Evolutionary conservation across 2,113 vertebrate genomes (phyloP), one percentile per base, ranked within the genome.

Genomic region (Calypte anna): DNA sequence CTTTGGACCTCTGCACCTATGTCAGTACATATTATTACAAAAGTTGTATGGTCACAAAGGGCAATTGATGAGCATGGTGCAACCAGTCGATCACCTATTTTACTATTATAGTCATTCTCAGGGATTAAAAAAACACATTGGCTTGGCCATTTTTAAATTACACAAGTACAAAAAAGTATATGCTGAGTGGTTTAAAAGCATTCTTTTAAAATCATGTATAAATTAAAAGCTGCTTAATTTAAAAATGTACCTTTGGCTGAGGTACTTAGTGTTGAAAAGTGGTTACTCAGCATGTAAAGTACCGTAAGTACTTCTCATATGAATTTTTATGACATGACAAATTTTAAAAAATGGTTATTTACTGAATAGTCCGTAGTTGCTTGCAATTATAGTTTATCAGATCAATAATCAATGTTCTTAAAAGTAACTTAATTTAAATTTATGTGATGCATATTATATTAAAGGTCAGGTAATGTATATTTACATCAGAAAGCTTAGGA

Each of bases 201-300:
- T 96, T 79, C 53, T 76, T 90, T 82, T 73, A 0, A 31, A 83
- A 94, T 92, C 59, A 88, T 86, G 22, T 86, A 90, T 94, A 95
- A 96, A 91, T 97, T 95, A 97, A 97, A 96, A 93, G 76, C 27
- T 91, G 86, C 81, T 96, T 97, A 96, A 97, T 97, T 97, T 94
- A 91, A 97, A 93, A 97, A 96, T 94, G 78, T 75, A 62, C 91
- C 93, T 96, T 96, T 97, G 93, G 94, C 95, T 88, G 84, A 92
- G 55, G 70, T 24, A 74, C 90, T 86, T 93, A 80, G 83, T 91
- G 90, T 90, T 96, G 87, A 96, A 96, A 97, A 97, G 87, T 95
- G 87, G 68, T 93, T 97, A 93, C 88, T 97, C 96, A 96, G 97
- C 94, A 88, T 94, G 28, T 62, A 73, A 95, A 86, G 59, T n/a